A percentile compares a stretch with the other conserved stretches of the same genome.
phyloP scores from a whole-genome alignment of 1,140 invertebrate species.

The Leptinotarsa lineolata region DNA sequence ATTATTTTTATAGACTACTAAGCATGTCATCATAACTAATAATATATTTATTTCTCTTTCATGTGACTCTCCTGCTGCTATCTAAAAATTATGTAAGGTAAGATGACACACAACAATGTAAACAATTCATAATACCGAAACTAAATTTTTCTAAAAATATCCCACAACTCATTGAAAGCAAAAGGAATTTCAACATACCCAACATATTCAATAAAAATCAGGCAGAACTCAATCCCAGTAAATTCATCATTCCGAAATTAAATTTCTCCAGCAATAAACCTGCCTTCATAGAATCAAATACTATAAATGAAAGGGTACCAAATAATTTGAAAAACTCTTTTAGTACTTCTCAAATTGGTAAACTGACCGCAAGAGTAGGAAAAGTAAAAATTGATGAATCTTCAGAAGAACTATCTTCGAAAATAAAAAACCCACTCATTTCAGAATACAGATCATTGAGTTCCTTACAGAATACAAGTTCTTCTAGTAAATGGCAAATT shows the following conservation, averaged over 20 bases:
- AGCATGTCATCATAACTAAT: slow-evolving; percentile 5
- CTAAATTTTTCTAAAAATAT: slow-evolving; percentile 27
- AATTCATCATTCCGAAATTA: slow-evolving; percentile 31
- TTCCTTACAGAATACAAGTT: background rate
- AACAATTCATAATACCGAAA: slow-evolving; percentile 33
- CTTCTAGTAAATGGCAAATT: slow-evolving; percentile 26
- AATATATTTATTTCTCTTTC: slow-evolving; percentile 56
- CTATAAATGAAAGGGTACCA: slow-evolving; percentile 22
- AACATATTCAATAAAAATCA: slow-evolving; percentile 31
- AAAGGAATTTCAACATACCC: slow-evolving; percentile 29
- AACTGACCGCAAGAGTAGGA: background rate
- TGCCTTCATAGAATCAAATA: too few relatives aligned
- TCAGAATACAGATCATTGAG: background rate
- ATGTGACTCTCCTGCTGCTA: slow-evolving; percentile 50
- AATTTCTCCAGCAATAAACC: background rate
- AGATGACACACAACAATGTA: slow-evolving; percentile 49
- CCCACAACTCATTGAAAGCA: slow-evolving; percentile 16
- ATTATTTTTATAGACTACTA: background rate
- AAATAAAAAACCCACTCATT: background rate
- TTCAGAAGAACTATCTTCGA: background rate
- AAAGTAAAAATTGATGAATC: background rate
- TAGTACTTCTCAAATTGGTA: slow-evolving; percentile 20
- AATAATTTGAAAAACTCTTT: slow-evolving; percentile 31
- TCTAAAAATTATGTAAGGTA: slow-evolving; percentile 61
- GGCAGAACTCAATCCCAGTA: slow-evolving; percentile 1